Base-by-base conservation (phyloP, 1,140 invertebrate genomes). In the Camponotus vicinus region DNA sequence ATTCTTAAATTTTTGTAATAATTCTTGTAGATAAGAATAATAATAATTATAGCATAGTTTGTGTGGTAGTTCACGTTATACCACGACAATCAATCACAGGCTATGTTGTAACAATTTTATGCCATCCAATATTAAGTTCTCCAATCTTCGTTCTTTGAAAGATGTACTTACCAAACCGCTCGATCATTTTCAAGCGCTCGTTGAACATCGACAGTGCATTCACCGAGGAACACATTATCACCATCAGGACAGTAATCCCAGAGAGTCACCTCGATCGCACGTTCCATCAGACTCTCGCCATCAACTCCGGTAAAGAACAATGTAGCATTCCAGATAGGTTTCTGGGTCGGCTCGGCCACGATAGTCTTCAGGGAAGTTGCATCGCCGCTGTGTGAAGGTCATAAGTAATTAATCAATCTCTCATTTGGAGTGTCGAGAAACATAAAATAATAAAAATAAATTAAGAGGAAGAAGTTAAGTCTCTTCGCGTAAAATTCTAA, bases 241-340 rank as follows among this genome's bases (percentile, higher is more conserved):
- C 97, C 97, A 85, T 98, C 97, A 1, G 97, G 97, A 83, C 97
- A 96, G 77, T 97, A 96, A 93, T 98, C 98, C 98, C 98, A 99
- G 4, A 99, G 95, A 7, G 98, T 98, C 4, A 98, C 97, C 92
- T 98, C 98, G 37, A 99, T 96, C 18, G 97, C 96, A 80, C 97
- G 96, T 66, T 98, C 97, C 93, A 98, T 97, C 42, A 98, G 94
- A 89, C 97, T 96, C 86, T 98, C 98, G 1, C 97, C 97, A 45
- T 97, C 96, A 21, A 98, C 96, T 34, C 97, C 97, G 0, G 96
- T 95, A 93, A 98, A 98, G 75, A 97, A 97, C 27, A 98, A 95
- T n/a, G 98, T 98, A 18, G 98, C 98, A 92, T 98, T 98, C 98
- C 98, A 98, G 66, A 98, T 97, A 8, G 98, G 98, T 93, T 97